Conservation (phyloP, 2,888 invertebrate species). For the Mayetiola destructor region DNA sequence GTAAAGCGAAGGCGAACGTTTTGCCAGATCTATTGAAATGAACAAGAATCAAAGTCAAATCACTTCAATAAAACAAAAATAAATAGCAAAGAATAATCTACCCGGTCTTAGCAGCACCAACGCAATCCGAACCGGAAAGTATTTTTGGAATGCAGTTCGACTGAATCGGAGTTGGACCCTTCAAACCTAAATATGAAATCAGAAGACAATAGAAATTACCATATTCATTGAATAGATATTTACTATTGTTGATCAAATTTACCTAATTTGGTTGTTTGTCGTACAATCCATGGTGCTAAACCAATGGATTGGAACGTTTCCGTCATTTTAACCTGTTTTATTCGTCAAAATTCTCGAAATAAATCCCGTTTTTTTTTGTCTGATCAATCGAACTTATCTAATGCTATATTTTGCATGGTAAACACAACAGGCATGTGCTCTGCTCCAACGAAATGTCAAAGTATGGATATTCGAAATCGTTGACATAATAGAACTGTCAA, state of each 20-base stretch:
- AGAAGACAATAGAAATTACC: constrained; percentile 9
- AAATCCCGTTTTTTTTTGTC: background rate
- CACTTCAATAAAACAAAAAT: background rate
- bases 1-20: constrained; percentile 92
- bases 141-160: constrained; percentile 65
- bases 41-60: background rate
- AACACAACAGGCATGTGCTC: too few relatives aligned
- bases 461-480: too few relatives aligned
- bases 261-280: constrained; percentile 57
- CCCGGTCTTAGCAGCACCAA: constrained; percentile 95
- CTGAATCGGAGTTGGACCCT: constrained; percentile 68
- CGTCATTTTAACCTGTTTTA: background rate
- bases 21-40: constrained; percentile 56
- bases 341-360: background rate
- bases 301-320: constrained; percentile 45
- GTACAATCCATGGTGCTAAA: constrained; percentile 57
- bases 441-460: background rate
- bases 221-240: background rate
- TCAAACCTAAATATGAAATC: constrained; percentile 45
- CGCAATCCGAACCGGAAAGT: constrained; percentile 67
- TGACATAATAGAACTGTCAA: too few relatives aligned
- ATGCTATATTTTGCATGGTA: too few relatives aligned
- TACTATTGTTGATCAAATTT: constrained; percentile 19
- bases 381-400: background rate
- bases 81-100: background rate